These are phyloP conservation scores for Rhagophthalmus giganteus DNA, from an alignment of 2,888 invertebrate genomes.

Conservation along the genomic window DNA sequence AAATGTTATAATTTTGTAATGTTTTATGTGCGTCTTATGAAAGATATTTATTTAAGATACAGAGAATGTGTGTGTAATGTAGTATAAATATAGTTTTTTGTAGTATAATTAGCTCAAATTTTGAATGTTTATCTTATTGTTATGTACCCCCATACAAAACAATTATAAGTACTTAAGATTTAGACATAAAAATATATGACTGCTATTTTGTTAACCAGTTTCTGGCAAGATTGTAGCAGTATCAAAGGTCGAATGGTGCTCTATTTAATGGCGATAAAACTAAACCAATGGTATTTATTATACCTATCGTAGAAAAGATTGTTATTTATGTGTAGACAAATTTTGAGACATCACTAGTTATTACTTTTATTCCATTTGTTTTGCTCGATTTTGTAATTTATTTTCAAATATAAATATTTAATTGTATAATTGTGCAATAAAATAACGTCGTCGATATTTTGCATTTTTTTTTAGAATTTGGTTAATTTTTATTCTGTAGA, in stretches of 20 bases:
- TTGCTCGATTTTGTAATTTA: slow-evolving; percentile 12
- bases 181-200: slow-evolving; percentile 1
- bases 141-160: slow-evolving; percentile 3
- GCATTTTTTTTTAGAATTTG: neutral
- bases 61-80: slow-evolving; percentile 25
- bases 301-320: too few species aligned
- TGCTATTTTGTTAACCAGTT: slow-evolving; percentile 12
- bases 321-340: slow-evolving; percentile 10
- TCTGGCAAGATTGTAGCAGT: slow-evolving; percentile 13
- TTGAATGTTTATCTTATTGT: slow-evolving; percentile 5
- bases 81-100: slow-evolving; percentile 18
- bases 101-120: slow-evolving; percentile 12
- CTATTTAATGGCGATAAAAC: slow-evolving; percentile 16
- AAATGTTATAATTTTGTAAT: slow-evolving; percentile 45
- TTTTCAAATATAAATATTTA: slow-evolving; percentile 20
- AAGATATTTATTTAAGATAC: slow-evolving; percentile 22
- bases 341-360: slow-evolving; percentile 14
- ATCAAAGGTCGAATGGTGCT: slow-evolving; percentile 22
- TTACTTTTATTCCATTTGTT: neutral
- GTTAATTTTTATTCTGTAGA: neutral
- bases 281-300: slow-evolving; percentile 8
- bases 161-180: slow-evolving; percentile 17
- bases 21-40: slow-evolving; percentile 13
- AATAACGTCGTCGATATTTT: slow-evolving; percentile 8
- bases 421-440: slow-evolving; percentile 29